Conservation (phyloP, 1,140 invertebrate species). For the Euwallacea fornicatus region DNA sequence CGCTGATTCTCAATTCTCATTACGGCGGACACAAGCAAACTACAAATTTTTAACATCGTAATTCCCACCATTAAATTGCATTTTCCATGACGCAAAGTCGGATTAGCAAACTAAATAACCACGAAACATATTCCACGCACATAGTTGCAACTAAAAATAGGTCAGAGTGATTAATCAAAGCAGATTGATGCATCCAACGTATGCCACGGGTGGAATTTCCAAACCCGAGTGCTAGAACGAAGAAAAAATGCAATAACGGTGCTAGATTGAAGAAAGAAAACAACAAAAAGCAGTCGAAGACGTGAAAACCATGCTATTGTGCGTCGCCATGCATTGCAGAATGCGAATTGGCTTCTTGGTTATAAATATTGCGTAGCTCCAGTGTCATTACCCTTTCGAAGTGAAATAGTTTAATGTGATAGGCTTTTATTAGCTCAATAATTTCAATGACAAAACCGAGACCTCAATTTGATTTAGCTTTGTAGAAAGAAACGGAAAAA, state of each 20-base stretch:
- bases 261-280: conserved; percentile 4
- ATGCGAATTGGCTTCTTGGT: conserved; percentile 15
- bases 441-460: too few relatives aligned
- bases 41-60: too few relatives aligned
- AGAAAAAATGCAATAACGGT: conserved; percentile 14
- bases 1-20: too few relatives aligned
- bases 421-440: conserved; percentile 10
- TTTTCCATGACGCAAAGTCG: too few relatives aligned
- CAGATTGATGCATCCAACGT: background rate
- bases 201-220: background rate
- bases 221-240: background rate
- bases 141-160: too few relatives aligned
- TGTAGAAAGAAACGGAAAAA: too few relatives aligned
- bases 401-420: conserved; percentile 14
- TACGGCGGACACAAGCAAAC: too few relatives aligned
- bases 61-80: too few relatives aligned
- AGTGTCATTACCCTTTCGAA: conserved; percentile 19
- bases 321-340: conserved; percentile 12
- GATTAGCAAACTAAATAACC: too few relatives aligned
- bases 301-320: conserved; percentile 16
- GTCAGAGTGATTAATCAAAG: too few relatives aligned
- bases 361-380: conserved; percentile 15
- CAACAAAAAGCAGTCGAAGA: conserved; percentile 10
- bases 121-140: too few relatives aligned
- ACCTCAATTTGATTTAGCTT: too few relatives aligned